Evolutionary conservation across 2,113 vertebrate species (phyloP), one percentile per base, ranked within the genome.

Genomic region (Vulpes lagopus): DNA sequence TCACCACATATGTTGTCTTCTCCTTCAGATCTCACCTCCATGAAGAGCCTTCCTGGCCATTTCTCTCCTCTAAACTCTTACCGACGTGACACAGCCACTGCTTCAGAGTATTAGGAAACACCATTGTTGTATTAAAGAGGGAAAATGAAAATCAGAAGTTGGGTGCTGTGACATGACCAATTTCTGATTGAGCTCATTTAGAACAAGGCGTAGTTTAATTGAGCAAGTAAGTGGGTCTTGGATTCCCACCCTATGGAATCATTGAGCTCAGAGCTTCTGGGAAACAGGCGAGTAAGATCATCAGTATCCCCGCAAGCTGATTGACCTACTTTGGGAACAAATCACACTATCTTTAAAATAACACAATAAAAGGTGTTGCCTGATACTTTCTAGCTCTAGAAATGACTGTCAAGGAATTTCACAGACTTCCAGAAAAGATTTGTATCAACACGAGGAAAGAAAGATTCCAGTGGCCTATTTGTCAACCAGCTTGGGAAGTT

Each of bases 381-480:
- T 89, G 59, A 35, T 81, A 76, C 78, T 88, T 95, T 96, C 43
- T 94, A 62, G 11, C 4, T 82, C 73, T 35, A 59, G 81, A 81
- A 25, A 3, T 55, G 69, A 86, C 4, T 38, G 30, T 93, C 27
- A 89, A 96, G 51, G 38, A 15, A 55, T 59, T 85, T 90, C 88
- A 22, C 11, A 64, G 38, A 73, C 32, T 62, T 65, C 30, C 53
- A 11, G 23, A 69, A 82, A 95, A 93, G 9, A 64, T 27, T 60
- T 35, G n/a, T 43, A 11, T 35, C 30, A 82, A 17, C 11, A 43
- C 11, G 27, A 43, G 43, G 43, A 84, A 92, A 10, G 9, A 35
- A 95, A 76, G 8, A 62, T 43, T 59, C 27, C 49, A 35, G 3
- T 51, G 16, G 20, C 62, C 89, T 83, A 11, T 76, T 96, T 91